A percentile compares a stretch with the other conserved stretches of the same genome.
These are phyloP conservation scores for Clusia tigrina DNA, from an alignment of 2,888 invertebrate species.

Conservation along the genomic window DNA sequence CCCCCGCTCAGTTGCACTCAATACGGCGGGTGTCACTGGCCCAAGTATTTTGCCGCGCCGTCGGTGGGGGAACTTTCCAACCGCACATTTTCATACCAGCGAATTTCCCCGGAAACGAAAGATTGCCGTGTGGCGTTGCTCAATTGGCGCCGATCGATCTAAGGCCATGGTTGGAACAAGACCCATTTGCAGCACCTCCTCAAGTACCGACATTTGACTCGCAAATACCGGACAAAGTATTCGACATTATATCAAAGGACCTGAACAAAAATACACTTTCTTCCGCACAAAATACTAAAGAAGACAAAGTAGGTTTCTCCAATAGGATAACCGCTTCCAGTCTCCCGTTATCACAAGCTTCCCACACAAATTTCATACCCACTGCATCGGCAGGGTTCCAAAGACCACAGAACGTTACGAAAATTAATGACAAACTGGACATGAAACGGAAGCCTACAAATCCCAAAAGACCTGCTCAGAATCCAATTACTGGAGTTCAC, in stretches of 20 bases:
- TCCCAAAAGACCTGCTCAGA: slow-evolving; percentile 50
- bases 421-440: slow-evolving; percentile 71
- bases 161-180: slow-evolving; percentile 61
- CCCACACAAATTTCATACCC: slow-evolving; percentile 48
- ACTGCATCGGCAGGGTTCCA: slow-evolving; percentile 50
- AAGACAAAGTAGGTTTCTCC: slow-evolving; percentile 51
- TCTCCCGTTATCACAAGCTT: slow-evolving; percentile 25
- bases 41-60: slow-evolving; percentile 68
- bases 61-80: slow-evolving; percentile 63
- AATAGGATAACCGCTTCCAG: slow-evolving; percentile 43
- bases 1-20: slow-evolving; percentile 78
- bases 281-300: slow-evolving; percentile 36
- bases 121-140: slow-evolving; percentile 56
- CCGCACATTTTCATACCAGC: slow-evolving; percentile 63
- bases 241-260: slow-evolving; percentile 38
- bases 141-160: slow-evolving; percentile 57
- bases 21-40: slow-evolving; percentile 76
- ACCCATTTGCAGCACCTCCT: slow-evolving; percentile 50
- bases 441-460: slow-evolving; percentile 63
- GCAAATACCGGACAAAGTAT: slow-evolving; percentile 42
- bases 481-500: slow-evolving; percentile 45
- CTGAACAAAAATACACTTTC: slow-evolving; percentile 26
- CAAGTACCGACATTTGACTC: slow-evolving; percentile 19
- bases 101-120: slow-evolving; percentile 56
- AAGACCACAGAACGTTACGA: slow-evolving; percentile 47